Percentiles rank a stretch among this genome's conserved stretches.
phyloP scores from a whole-genome alignment of 2,888 invertebrate species.

The Drosophila macrospina region DNA sequence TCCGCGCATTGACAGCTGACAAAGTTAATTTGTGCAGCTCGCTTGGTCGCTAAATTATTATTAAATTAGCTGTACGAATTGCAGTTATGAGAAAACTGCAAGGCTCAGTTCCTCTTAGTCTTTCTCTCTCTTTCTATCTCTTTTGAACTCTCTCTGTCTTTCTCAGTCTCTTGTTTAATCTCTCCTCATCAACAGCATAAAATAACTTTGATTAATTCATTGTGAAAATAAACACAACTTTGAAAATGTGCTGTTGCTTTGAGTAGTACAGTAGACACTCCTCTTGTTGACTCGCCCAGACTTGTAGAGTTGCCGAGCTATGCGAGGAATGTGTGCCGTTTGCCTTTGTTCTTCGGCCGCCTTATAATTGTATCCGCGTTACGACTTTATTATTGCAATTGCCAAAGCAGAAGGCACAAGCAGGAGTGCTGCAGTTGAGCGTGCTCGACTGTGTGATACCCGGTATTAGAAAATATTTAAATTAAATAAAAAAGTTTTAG shows the following conservation, averaged over 20 bases:
- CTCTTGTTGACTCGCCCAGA: slow-evolving; percentile 12
- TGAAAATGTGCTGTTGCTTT: slow-evolving; percentile 28
- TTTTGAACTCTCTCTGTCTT: slow-evolving; percentile 6
- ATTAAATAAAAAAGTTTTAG: neutral
- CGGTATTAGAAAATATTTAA: neutral
- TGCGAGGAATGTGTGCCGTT: slow-evolving; percentile 69
- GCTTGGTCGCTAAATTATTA: slow-evolving; percentile 66
- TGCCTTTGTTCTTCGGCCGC: slow-evolving; percentile 72
- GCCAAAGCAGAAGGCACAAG: neutral
- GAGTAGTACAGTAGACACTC: slow-evolving; percentile 54
- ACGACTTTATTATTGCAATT: slow-evolving; percentile 71
- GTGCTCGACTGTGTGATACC: neutral
- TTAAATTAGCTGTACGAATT: slow-evolving; percentile 77
- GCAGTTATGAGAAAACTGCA: slow-evolving; percentile 59
- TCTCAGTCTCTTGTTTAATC: slow-evolving; percentile 21
- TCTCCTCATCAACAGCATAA: slow-evolving; percentile 46
- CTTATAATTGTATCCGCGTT: slow-evolving; percentile 77
- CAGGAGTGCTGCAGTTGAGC: neutral
- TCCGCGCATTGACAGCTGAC: slow-evolving; percentile 83
- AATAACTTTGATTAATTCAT: slow-evolving; percentile 74
- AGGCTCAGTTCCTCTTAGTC: neutral
- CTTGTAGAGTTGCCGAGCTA: slow-evolving; percentile 37
- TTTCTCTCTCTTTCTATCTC: slow-evolving; percentile 20
- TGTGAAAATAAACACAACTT: slow-evolving; percentile 51
- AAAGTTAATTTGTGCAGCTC: slow-evolving; percentile 81